phyloP scores from a whole-genome alignment of 2,113 vertebrate genomes.

The Artemisiospiza belli region DNA sequence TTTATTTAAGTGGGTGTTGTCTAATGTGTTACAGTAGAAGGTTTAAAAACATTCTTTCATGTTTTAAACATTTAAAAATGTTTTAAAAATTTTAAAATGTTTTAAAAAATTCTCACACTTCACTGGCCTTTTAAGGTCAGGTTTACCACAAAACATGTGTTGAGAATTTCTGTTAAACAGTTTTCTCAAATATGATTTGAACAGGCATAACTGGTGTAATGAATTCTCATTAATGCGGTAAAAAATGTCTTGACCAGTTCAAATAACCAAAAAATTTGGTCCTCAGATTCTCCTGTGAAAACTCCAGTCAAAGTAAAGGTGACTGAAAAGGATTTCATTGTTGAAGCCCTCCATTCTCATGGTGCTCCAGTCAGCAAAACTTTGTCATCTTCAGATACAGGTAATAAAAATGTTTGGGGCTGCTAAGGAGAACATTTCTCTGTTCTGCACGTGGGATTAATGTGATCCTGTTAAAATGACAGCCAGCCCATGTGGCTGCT shows the following conservation, averaged over 20 bases:
- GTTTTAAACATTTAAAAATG: not conserved
- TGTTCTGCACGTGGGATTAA: not conserved
- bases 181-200: not conserved
- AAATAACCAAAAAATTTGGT: constrained; percentile 13
- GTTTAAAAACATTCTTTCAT: not conserved
- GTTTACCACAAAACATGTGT: not conserved
- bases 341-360: constrained; percentile 76
- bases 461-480: constrained; percentile 4
- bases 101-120: not conserved
- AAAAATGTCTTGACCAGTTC: not conserved
- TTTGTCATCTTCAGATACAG: constrained; percentile 93
- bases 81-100: not conserved
- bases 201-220: not conserved
- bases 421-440: not conserved
- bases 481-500: not conserved
- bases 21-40: not conserved
- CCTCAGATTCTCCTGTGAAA: constrained; percentile 82
- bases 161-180: not conserved
- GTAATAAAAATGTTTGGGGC: constrained; percentile 51
- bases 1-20: not conserved
- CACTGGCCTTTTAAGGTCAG: not conserved
- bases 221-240: not conserved
- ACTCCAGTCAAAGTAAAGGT: constrained; percentile 80
- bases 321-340: constrained; percentile 83
- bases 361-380: constrained; percentile 88